These are phyloP conservation scores for Ochropacha duplaris DNA, from an alignment of 2,888 invertebrate species.

Conservation along the genomic window DNA sequence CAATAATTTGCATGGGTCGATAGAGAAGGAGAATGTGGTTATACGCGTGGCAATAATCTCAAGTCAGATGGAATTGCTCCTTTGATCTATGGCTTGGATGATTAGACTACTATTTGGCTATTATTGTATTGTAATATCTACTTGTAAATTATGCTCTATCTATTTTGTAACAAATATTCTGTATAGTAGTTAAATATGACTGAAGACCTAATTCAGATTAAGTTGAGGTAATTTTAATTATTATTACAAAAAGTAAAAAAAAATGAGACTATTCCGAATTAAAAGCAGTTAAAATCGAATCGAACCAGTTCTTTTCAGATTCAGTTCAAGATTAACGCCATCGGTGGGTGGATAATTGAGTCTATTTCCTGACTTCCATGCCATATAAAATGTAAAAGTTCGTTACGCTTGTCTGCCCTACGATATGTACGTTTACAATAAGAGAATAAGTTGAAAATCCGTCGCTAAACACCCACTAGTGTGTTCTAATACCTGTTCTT, in stretches of 20 bases:
- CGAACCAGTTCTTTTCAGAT: not conserved
- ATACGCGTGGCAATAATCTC: slow-evolving; percentile 29
- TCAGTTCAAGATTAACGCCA: slow-evolving; percentile 39
- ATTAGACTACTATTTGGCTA: slow-evolving; percentile 28
- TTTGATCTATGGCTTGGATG: slow-evolving; percentile 48
- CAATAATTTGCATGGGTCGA: not conserved
- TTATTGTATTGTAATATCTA: not conserved
- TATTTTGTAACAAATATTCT: too few species aligned
- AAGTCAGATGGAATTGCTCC: slow-evolving; percentile 45
- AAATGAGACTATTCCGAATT: slow-evolving; percentile 5
- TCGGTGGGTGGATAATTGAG: slow-evolving; percentile 54
- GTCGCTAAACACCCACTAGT: too few species aligned
- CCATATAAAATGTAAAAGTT: slow-evolving; percentile 48
- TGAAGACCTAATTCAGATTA: too few species aligned
- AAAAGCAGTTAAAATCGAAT: slow-evolving; percentile 2
- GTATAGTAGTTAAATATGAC: too few species aligned
- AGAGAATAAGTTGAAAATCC: too few species aligned
- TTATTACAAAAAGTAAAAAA: too few species aligned
- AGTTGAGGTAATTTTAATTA: too few species aligned
- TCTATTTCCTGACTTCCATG: slow-evolving; percentile 47
- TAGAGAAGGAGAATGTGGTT: slow-evolving; percentile 13
- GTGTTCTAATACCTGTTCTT: too few species aligned
- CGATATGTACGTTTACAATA: slow-evolving; percentile 26
- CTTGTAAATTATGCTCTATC: too few species aligned
- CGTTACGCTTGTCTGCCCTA: slow-evolving; percentile 46